Percentiles rank a stretch among this genome's conserved stretches.
Conservation (phyloP, 2,797 vertebrate genomes). For the Zenarchopterus dispar region DNA sequence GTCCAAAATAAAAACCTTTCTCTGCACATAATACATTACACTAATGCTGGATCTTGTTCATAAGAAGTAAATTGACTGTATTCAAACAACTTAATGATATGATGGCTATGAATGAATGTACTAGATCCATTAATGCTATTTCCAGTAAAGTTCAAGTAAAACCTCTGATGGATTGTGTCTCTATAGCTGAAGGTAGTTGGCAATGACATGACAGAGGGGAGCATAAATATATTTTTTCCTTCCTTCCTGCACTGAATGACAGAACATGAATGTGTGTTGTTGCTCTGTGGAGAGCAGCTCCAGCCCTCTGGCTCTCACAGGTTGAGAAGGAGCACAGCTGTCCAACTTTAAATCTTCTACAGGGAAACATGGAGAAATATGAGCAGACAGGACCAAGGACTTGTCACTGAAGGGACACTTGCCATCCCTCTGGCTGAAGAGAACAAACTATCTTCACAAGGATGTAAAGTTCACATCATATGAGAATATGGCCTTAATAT, state of each 20-base stretch:
- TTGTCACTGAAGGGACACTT: conserved; percentile 24
- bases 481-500: conserved; percentile 28
- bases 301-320: conserved; percentile 33
- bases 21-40: too few species aligned
- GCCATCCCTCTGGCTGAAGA: conserved; percentile 23
- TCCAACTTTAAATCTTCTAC: conserved; percentile 23
- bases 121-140: too few species aligned
- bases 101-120: too few species aligned
- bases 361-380: conserved; percentile 17
- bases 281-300: conserved; percentile 22
- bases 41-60: too few species aligned
- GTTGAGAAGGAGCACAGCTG: conserved; percentile 24
- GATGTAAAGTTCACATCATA: conserved; percentile 23
- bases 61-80: too few species aligned
- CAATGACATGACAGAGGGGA: too few species aligned
- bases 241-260: conserved; percentile 16
- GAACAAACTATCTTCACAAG: conserved; percentile 15
- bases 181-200: too few species aligned
- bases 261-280: conserved; percentile 15
- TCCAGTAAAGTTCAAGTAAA: too few species aligned
- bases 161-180: too few species aligned
- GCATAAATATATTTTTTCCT: too few species aligned
- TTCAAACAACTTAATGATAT: too few species aligned
- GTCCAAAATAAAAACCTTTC: too few species aligned
- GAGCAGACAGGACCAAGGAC: conserved; percentile 13